These are phyloP conservation scores for Telmatochromis brichardi DNA, from an alignment of 2,113 vertebrate species.

Conservation along the genomic window DNA sequence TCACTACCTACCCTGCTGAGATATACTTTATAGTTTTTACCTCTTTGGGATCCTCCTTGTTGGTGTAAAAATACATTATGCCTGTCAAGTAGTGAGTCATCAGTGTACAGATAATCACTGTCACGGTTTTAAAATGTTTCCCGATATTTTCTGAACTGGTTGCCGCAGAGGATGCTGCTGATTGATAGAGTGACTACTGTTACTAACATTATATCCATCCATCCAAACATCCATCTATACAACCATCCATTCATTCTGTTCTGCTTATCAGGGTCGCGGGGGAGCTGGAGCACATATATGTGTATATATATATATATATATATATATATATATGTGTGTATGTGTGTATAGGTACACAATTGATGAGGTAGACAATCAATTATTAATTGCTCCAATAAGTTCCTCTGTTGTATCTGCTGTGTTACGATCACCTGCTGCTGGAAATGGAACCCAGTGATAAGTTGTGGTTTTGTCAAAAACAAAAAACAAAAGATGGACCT, in stretches of 20 bases:
- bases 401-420: not conserved
- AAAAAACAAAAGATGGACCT: not conserved
- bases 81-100: not conserved
- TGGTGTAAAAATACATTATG: not conserved
- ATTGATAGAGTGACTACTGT: not conserved
- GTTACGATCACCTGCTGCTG: not conserved
- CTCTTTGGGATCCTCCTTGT: not conserved
- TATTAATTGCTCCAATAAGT: not conserved
- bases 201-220: not conserved
- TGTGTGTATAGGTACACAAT: not conserved
- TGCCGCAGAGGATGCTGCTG: not conserved
- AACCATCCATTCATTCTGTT: not conserved
- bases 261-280: not conserved
- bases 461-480: not conserved
- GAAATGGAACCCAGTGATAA: not conserved
- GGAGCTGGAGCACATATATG: not conserved
- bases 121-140: not conserved
- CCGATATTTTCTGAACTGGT: not conserved
- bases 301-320: rapidly evolving
- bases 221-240: not conserved
- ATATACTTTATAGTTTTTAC: not conserved
- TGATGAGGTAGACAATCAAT: not conserved
- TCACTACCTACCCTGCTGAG: not conserved
- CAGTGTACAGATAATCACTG: not conserved
- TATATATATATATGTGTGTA: not conserved